Evolutionary conservation across 2,888 invertebrate species (phyloP), one percentile per base, ranked within the genome.

Genomic region (Busseola fusca): DNA sequence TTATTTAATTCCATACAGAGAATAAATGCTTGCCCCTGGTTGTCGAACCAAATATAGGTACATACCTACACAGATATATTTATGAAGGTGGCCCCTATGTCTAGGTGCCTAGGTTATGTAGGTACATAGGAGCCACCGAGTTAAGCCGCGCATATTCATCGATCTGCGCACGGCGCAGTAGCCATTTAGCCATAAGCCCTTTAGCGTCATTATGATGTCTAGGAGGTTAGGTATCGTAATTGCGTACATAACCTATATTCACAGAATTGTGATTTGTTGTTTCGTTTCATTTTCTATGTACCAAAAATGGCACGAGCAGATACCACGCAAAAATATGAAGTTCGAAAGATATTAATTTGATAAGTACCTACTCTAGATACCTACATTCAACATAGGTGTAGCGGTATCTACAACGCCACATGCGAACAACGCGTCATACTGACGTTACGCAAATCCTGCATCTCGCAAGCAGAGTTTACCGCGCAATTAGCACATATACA

Each of bases 101-200:
- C 27, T 69, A 45, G n/a, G n/a, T n/a, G n/a, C 21, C n/a, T 73
- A 74, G 27, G 16, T 45, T 16, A 48, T 21, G 21, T 56, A 52
- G 25, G 34, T 72, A 52, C 58, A 52, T 54, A 45, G 30, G 69
- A 59, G 37, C 34, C 40, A 40, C n/a, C 16, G 50, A 74, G 30
- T 50, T 52, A 42, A 76, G 40, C 76, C 76, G 74, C 78, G 78
- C 78, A 75, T 75, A 27, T 64, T 71, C 78, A 75, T 78, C 58
- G 74, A 75, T 78, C 78, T 78, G 78, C 74, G 78, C 74, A 48
- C 70, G 48, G 73, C 73, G 73, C 73, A 74, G 70, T 75, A 59
- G 72, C 78, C 74, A 64, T 62, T 74, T 70, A 58, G 30, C 50
- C 69, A 76, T 76, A 60, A 76, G 57, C 70, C 59, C 37, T 69